Evolutionary conservation across 1,140 invertebrate species (phyloP), one percentile per base, ranked within the genome.

Genomic region (Brachionus rubens): DNA sequence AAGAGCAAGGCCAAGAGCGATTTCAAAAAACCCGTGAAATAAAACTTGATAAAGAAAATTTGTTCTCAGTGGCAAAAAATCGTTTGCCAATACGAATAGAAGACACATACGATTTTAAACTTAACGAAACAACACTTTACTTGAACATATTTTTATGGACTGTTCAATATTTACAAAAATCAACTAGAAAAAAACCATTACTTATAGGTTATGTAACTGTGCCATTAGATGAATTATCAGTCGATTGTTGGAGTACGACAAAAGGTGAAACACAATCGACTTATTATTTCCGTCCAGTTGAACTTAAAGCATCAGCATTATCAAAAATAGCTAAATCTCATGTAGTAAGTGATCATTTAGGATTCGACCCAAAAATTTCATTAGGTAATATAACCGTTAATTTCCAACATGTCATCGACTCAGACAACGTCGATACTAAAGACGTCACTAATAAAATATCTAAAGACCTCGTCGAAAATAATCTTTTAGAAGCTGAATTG

Each of bases 261-360:
- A 72, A 54, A 36, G 68, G 68, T 5, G 46, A 72, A 33, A 30
- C 46, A 21, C 68, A 72, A 36, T 28, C 68, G 3, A 50, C 46
- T 2, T 48, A 30, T 47, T 54, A 50, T 36, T 72, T 72, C 14
- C 28, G n/a, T n/a, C 68, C 68, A 5, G 41, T 72, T 54, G 68
- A 72, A 33, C 41, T 72, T 9, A 47, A 48, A 26, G 68, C 68
- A 5, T 50, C 46, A 33, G 59, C 59, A 9, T 26, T 72, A 6
- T 72, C 68, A n/a, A 33, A 40, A 33, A 40, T 54, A 12, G 21
- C 28, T n/a, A 48, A 41, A 19, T 72, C 68, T 40, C 68, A 72
- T 33, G 68, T 72, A 21, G 24, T 72, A n/a, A 72, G 68, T 16
- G 68, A 72, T 28, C 68, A 72, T 46, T 24, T 54, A 14, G 68